These are phyloP conservation scores for Hirtodrosophila cameraria DNA, from an alignment of 2,888 invertebrate species.

Conservation along the genomic window DNA sequence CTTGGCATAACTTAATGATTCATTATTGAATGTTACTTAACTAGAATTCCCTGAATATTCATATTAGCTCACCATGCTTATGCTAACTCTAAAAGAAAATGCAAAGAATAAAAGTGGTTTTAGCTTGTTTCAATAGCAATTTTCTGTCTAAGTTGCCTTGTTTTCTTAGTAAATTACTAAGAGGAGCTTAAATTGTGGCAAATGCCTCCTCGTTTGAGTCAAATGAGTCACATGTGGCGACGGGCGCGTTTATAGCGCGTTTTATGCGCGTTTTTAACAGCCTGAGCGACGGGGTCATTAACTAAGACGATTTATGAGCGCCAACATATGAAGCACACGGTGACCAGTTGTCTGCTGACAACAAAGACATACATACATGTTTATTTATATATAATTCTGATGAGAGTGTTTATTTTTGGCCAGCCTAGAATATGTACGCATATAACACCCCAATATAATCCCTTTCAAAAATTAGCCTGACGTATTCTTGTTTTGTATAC, in stretches of 20 bases:
- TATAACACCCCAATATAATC: background rate
- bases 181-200: conserved; percentile 25
- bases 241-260: conserved; percentile 58
- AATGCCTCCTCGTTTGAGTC: conserved; percentile 50
- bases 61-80: too few species aligned
- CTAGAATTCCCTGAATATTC: too few species aligned
- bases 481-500: background rate
- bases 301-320: conserved; percentile 77
- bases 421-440: conserved; percentile 32
- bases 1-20: too few species aligned
- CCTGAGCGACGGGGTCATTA: conserved; percentile 76
- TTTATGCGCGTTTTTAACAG: conserved; percentile 73
- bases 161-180: conserved; percentile 6
- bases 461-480: conserved; percentile 11
- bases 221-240: conserved; percentile 54
- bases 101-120: too few species aligned
- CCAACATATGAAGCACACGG: conserved; percentile 61
- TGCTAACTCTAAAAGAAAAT: background rate
- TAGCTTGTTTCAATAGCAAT: background rate
- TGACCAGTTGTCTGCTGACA: conserved; percentile 74
- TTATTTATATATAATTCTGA: background rate
- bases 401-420: conserved; percentile 58
- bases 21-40: too few species aligned
- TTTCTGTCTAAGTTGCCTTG: background rate
- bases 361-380: conserved; percentile 24